A percentile compares a stretch with the other conserved stretches of the same genome.
Conservation (phyloP, 1,140 invertebrate genomes). For the Drosophila nebulosa region DNA sequence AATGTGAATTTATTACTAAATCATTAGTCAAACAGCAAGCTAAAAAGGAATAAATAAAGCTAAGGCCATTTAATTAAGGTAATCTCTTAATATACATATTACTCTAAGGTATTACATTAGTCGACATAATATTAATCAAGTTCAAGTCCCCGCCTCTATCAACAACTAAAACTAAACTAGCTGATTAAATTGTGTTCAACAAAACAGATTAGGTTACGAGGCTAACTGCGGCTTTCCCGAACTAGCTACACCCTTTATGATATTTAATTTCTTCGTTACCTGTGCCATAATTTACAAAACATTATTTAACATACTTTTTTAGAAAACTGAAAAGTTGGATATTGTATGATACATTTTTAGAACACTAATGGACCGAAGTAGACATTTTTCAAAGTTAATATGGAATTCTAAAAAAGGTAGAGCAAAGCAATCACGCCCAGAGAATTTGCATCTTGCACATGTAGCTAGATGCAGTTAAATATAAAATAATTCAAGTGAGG, state of each 20-base stretch:
- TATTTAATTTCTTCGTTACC: no score
- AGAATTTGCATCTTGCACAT: background rate
- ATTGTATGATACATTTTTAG: no score
- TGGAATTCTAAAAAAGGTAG: background rate
- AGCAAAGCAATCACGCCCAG: background rate
- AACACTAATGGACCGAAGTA: no score
- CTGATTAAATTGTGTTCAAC: background rate
- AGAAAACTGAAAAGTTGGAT: no score
- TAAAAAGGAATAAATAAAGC: no score
- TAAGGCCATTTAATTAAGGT: no score
- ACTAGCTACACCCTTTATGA: background rate
- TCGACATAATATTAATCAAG: no score
- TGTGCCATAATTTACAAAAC: background rate
- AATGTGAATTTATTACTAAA: no score
- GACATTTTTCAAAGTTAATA: no score
- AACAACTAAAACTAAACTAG: background rate
- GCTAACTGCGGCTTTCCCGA: background rate
- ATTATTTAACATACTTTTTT: background rate
- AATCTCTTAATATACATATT: no score
- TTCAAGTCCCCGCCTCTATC: background rate
- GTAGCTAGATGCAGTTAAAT: background rate
- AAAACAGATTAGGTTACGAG: background rate
- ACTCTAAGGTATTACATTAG: no score
- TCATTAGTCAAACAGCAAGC: no score
- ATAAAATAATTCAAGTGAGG: background rate